Conservation (phyloP, 2,888 invertebrate species). For the Clistopyga incitator region DNA sequence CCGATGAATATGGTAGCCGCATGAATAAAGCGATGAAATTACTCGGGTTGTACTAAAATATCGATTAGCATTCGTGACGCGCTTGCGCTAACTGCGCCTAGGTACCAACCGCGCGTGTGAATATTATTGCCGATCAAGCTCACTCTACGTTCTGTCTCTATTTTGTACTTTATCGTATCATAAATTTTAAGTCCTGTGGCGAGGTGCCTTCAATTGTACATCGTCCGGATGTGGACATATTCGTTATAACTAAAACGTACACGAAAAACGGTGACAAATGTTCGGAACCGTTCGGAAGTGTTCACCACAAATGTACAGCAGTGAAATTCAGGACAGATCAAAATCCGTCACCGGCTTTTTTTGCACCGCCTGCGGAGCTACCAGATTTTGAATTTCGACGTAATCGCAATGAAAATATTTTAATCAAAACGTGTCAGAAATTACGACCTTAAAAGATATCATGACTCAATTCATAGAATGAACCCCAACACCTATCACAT, state of each 20-base stretch:
- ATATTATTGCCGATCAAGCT: conserved; percentile 44
- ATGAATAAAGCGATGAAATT: conserved; percentile 6
- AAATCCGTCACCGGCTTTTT: background rate
- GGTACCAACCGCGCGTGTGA: background rate
- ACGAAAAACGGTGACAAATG: background rate
- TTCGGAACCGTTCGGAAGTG: background rate
- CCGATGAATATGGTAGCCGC: background rate
- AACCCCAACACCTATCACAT: no score
- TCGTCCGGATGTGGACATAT: background rate
- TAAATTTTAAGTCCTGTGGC: conserved; percentile 21
- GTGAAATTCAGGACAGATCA: background rate
- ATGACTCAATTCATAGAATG: no score
- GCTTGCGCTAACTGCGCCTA: conserved; percentile 19
- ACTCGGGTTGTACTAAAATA: conserved; percentile 11
- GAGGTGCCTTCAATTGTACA: conserved; percentile 2
- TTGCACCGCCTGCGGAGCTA: background rate
- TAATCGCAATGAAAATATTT: no score
- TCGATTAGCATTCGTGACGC: conserved; percentile 15
- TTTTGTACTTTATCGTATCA: conserved; percentile 12
- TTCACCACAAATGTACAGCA: background rate
- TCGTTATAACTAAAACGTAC: background rate
- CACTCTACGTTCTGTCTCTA: background rate
- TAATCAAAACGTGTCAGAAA: no score
- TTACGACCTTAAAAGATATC: no score
- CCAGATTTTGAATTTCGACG: no score